phyloP scores from a whole-genome alignment of 2,888 invertebrate species.

The Caenorhabditis sp. region DNA sequence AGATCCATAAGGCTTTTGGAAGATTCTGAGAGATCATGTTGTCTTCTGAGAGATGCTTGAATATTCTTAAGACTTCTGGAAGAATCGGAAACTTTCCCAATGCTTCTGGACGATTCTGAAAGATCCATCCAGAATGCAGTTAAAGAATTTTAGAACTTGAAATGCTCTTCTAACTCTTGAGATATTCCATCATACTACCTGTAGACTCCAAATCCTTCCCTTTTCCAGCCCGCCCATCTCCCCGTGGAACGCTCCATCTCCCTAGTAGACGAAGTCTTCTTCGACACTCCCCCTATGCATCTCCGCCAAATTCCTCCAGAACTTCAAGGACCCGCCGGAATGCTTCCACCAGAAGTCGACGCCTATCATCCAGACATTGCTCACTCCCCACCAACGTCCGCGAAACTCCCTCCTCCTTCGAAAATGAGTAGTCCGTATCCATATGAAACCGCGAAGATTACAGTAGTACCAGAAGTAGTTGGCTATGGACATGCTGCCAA shows the following conservation, averaged over 20 bases:
- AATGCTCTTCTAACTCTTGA: no score
- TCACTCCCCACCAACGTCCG: constrained; percentile 52
- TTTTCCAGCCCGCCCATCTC: constrained; percentile 8
- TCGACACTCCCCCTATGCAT: constrained; percentile 25
- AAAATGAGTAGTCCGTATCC: constrained; percentile 5
- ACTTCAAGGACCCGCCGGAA: constrained; percentile 23
- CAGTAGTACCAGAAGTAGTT: constrained; percentile 12
- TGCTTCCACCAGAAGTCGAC: constrained; percentile 50
- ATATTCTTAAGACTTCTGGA: no score
- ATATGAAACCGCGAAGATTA: constrained; percentile 36
- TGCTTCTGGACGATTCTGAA: no score
- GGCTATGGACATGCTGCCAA: constrained; percentile 31
- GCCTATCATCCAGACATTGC: constrained; percentile 62
- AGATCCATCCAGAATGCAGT: no score
- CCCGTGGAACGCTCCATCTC: constrained; percentile 35
- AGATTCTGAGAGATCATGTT: no score
- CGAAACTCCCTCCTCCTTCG: constrained; percentile 1
- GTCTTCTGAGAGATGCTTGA: no score
- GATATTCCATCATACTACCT: no score
- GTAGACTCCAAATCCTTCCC: background rate
- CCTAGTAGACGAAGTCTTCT: constrained; percentile 54
- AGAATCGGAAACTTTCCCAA: no score
- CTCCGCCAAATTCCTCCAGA: background rate
- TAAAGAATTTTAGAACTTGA: no score
- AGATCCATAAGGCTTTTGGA: no score